Base-by-base conservation (phyloP, 2,888 invertebrate species). In the Amphipyra berbera region DNA sequence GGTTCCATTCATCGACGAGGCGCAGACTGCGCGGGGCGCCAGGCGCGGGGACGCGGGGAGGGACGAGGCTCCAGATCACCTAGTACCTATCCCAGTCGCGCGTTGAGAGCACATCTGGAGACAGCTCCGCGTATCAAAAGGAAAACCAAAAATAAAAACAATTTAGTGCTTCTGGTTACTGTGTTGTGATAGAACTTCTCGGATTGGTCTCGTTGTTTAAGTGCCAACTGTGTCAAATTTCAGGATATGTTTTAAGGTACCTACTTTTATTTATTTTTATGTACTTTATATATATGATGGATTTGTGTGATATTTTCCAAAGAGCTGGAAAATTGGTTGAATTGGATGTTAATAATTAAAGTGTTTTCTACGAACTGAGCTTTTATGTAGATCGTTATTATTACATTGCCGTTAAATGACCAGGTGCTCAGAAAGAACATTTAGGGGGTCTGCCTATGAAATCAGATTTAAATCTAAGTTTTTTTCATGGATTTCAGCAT, bases 1-100 rank as follows among this genome's bases (percentile, higher is more conserved):
- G 78, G 78, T 54, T 89, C 87, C 94, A 95, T 95, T 95, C 94
- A 95, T 95, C 88, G 92, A 91, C 82, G 81, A 76, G 81, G 85
- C 86, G 87, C 89, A 91, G 90, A 89, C 88, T 86, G 93, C 90
- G 93, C 91, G 93, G 89, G 86, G 73, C 77, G 82, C 67, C 62
- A 64, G 70, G 57, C 75, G 63, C 75, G 80, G 66, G 67, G 68
- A 71, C 78, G 66, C 79, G 69, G 68, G 75, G 81, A 73, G 76
- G 78, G 62, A 68, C 70, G 75, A 82, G 85, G 84, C 82, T 84
- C 85, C 87, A 87, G 88, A 88, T 86, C 83, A 81, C 84, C 89
- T 88, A 91, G 90, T 90, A 85, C 85, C 86, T 85, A 82, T 80
- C 85, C 81, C 82, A 84, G 80, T 81, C 79, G 70, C 84, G 84